Evolutionary conservation across 2,113 vertebrate genomes (phyloP), one percentile per base, ranked within the genome.

Genomic region (Archilochus colubris): DNA sequence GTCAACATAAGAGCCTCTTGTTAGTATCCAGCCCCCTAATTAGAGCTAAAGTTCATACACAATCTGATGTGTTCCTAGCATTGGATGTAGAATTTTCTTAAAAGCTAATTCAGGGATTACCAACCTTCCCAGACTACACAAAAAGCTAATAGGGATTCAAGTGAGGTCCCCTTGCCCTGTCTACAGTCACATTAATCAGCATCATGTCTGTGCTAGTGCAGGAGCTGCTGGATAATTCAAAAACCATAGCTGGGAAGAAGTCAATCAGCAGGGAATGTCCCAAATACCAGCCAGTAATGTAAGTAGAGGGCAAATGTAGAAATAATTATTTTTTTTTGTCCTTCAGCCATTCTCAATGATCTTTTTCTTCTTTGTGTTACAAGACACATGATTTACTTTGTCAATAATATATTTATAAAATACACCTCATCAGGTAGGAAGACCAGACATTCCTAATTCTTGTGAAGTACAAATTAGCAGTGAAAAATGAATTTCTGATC

Each of bases 91-190:
- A 74, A 31, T 87, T 88, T 82, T 36, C 70, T 58, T 81, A 62
- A 54, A 81, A 93, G 53, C 25, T 79, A 78, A 82, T 78, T 74
- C 57, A 91, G 91, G 61, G 83, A 82, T 85, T 82, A 74, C 61
- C 53, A 62, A 33, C 22, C 28, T 70, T 86, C 61, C 46, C 6
- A 58, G 66, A 22, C 51, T 44, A 28, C n/a, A 24, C 3, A 6
- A 57, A 66, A 82, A 94, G 66, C 70, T 88, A 75, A 78, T 85
- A 69, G 85, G 48, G 91, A 69, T 90, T 90, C 82, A 48, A 31
- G 25, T 31, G 61, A 70, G 53, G 57, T 86, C 33, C 55, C 46
- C 46, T 82, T 70, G 70, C 53, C 53, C 43, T 66, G 51, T 48
- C 75, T 88, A 2, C 14, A 48, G 55, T 51, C 61, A 46, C 11